These are phyloP conservation scores for Diachasmimorpha longicaudata DNA, from an alignment of 1,140 invertebrate genomes.

Conservation along the genomic window DNA sequence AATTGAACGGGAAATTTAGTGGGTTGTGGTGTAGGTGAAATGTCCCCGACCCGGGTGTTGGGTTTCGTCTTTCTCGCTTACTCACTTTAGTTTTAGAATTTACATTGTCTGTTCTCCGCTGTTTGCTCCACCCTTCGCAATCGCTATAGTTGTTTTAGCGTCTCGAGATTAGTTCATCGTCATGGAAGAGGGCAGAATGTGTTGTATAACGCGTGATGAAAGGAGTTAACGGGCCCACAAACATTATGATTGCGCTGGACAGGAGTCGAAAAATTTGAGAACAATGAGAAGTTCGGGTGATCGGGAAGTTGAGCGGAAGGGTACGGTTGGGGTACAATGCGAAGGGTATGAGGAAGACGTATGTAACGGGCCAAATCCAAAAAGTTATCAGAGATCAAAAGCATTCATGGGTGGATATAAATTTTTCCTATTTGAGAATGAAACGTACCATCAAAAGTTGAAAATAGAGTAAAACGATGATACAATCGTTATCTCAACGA, in stretches of 20 bases:
- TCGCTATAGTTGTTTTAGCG: neutral
- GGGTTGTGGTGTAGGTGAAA: conserved; percentile 41
- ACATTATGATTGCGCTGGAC: neutral
- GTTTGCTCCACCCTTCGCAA: neutral
- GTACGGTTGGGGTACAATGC: neutral
- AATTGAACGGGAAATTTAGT: conserved; percentile 61
- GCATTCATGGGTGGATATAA: too few relatives aligned
- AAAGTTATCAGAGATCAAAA: neutral
- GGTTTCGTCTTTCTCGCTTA: conserved; percentile 5
- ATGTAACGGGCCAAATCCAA: neutral
- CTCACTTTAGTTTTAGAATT: neutral
- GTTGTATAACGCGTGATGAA: neutral
- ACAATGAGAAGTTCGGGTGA: too few relatives aligned
- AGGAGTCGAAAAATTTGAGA: neutral
- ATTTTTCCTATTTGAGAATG: neutral
- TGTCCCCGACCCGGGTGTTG: conserved; percentile 49
- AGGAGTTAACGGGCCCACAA: neutral
- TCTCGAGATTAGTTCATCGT: conserved; percentile 12
- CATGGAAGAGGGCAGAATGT: neutral
- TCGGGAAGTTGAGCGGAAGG: too few relatives aligned
- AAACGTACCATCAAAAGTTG: neutral
- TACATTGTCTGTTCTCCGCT: conserved; percentile 23
- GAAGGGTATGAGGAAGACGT: neutral
- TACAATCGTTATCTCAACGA: conserved; percentile 24
- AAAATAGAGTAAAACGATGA: neutral